These are phyloP conservation scores for Tetraneura akinire DNA, from an alignment of 1,140 invertebrate species.

Conservation along the genomic window DNA sequence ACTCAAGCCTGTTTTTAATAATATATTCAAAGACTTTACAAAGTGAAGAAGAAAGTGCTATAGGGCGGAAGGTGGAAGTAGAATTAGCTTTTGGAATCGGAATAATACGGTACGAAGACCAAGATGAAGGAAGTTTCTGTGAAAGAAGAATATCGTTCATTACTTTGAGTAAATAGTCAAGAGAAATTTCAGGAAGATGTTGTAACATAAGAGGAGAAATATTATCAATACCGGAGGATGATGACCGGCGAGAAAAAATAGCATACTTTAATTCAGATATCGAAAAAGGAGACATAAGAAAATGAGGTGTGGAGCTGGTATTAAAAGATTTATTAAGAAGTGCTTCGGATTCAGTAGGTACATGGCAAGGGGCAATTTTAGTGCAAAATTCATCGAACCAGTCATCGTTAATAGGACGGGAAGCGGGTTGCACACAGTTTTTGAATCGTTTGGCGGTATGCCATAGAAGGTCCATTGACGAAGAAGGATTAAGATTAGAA, in stretches of 20 bases:
- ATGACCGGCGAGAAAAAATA: background rate
- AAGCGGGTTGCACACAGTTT: background rate
- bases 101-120: background rate
- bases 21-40: conserved; percentile 4
- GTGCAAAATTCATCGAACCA: background rate
- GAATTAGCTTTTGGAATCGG: background rate
- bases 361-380: background rate
- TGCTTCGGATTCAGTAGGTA: background rate
- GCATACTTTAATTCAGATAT: background rate
- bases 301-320: background rate
- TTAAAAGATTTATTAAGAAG: background rate
- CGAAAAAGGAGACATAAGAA: background rate
- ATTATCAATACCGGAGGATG: background rate
- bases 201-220: background rate
- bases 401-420: background rate
- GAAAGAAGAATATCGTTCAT: background rate
- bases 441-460: background rate
- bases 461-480: background rate
- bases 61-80: background rate
- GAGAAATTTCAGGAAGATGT: background rate
- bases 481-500: background rate
- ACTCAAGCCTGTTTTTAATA: background rate
- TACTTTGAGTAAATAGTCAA: background rate
- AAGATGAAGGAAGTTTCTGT: background rate
- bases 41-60: background rate